A percentile compares a stretch with the other conserved stretches of the same genome.
Evolutionary conservation across 2,797 vertebrate species (phyloP).

Genomic region (Chrosomus eos): DNA sequence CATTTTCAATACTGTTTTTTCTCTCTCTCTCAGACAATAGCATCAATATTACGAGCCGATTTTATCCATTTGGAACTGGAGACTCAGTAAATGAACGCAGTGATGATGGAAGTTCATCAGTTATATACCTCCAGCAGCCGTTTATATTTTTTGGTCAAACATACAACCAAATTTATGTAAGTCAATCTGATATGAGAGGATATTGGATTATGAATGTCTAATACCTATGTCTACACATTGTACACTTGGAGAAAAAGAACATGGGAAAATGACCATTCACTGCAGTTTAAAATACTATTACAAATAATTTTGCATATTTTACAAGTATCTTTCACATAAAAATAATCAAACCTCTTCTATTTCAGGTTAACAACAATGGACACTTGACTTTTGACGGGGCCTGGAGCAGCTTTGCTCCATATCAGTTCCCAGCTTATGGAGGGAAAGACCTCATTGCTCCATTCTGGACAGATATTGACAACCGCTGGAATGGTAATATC

Average conservation of each 20-base stretch:
- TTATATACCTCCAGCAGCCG: conserved; percentile 43
- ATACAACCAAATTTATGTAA: conserved; percentile 64
- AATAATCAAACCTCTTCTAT: conserved; percentile 48
- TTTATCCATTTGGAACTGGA: conserved; percentile 63
- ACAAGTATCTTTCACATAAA: no score
- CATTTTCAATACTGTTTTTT: neutral
- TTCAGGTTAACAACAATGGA: conserved; percentile 75
- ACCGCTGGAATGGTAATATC: conserved; percentile 56
- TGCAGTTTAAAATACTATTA: neutral
- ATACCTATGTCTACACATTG: neutral
- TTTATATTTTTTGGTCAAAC: conserved; percentile 65
- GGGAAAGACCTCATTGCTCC: conserved; percentile 67
- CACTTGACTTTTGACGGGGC: conserved; percentile 61
- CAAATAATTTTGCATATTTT: fast-evolving
- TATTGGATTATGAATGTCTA: no score
- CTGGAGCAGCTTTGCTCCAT: fast-evolving
- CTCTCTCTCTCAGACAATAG: neutral
- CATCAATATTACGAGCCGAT: neutral
- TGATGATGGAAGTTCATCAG: conserved; percentile 68
- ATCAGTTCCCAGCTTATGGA: conserved; percentile 56
- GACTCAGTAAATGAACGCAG: neutral
- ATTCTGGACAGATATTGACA: conserved; percentile 74
- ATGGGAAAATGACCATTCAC: neutral
- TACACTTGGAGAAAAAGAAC: neutral
- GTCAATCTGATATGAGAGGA: conserved; percentile 2